Conservation (phyloP, 2,888 invertebrate genomes). For the Meiosimyza platycephala region DNA sequence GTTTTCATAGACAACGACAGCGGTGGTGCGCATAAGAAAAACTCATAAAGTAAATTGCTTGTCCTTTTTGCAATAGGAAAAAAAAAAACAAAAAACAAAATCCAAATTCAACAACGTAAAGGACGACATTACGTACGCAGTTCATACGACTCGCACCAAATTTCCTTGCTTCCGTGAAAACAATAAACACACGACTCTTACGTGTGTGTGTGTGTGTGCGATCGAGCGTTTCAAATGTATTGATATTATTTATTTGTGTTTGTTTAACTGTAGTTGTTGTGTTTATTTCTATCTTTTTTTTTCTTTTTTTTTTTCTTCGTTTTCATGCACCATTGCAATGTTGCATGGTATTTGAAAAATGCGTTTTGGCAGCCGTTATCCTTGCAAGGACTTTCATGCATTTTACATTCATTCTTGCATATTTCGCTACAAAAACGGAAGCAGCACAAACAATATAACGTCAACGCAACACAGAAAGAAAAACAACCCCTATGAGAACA, state of each 20-base stretch:
- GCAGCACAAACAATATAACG: not conserved
- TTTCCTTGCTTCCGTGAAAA: not conserved
- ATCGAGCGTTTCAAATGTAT: slow-evolving; percentile 27
- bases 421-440: not conserved
- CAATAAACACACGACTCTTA: not conserved
- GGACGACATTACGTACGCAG: too few species aligned
- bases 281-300: not conserved
- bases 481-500: slow-evolving; percentile 14
- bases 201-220: slow-evolving; percentile 16
- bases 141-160: slow-evolving; percentile 4
- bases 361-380: slow-evolving; percentile 33
- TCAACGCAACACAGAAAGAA: not conserved
- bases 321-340: slow-evolving; percentile 43
- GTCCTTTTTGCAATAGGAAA: slow-evolving; percentile 1
- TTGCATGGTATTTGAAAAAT: slow-evolving; percentile 47
- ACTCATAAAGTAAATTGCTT: not conserved
- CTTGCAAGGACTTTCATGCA: slow-evolving; percentile 29
- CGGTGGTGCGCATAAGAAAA: too few species aligned
- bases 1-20: too few species aligned
- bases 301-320: slow-evolving; percentile 41
- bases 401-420: not conserved
- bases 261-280: slow-evolving; percentile 17
- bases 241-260: slow-evolving; percentile 27
- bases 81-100: slow-evolving; percentile 1
- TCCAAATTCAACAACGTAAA: slow-evolving; percentile 10